Evolutionary conservation across 1,140 invertebrate species (phyloP).

Genomic region (Leptinotarsa lineolata): DNA sequence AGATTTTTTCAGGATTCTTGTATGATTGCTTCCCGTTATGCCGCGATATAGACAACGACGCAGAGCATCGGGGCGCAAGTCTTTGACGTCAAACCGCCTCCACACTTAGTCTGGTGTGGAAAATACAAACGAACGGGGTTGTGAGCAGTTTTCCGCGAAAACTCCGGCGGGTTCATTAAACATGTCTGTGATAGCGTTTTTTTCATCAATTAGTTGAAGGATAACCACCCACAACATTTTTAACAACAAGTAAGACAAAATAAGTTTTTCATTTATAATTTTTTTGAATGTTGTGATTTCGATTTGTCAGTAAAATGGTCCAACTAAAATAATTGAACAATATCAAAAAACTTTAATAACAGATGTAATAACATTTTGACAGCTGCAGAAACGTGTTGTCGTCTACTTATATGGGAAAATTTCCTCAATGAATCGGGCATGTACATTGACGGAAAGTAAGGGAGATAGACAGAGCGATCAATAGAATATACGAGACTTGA

Average conservation of each 20-base stretch:
- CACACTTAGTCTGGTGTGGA: constrained; percentile 48
- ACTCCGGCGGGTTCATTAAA: constrained; percentile 33
- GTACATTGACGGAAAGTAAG: constrained; percentile 33
- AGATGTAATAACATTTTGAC: constrained; percentile 12
- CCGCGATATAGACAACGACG: constrained; percentile 27
- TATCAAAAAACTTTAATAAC: too few relatives aligned
- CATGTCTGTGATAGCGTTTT: constrained; percentile 42
- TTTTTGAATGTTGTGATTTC: too few relatives aligned
- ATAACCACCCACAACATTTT: constrained; percentile 22
- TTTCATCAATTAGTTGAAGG: constrained; percentile 34
- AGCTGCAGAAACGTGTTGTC: constrained; percentile 22
- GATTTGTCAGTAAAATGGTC: too few relatives aligned
- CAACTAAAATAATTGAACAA: too few relatives aligned
- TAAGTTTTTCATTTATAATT: background rate
- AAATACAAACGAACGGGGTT: constrained; percentile 42
- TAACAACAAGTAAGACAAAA: constrained; percentile 16
- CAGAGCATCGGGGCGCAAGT: constrained; percentile 42
- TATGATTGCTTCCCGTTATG: constrained; percentile 7
- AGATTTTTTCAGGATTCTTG: background rate
- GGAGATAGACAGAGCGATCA: constrained; percentile 43
- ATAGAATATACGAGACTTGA: constrained; percentile 44
- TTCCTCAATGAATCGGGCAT: constrained; percentile 34
- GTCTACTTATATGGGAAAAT: constrained; percentile 6
- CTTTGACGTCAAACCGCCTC: constrained; percentile 49
- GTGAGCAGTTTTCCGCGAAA: constrained; percentile 35